phyloP scores from a whole-genome alignment of 2,888 invertebrate genomes.

The Drosophila testacea region DNA sequence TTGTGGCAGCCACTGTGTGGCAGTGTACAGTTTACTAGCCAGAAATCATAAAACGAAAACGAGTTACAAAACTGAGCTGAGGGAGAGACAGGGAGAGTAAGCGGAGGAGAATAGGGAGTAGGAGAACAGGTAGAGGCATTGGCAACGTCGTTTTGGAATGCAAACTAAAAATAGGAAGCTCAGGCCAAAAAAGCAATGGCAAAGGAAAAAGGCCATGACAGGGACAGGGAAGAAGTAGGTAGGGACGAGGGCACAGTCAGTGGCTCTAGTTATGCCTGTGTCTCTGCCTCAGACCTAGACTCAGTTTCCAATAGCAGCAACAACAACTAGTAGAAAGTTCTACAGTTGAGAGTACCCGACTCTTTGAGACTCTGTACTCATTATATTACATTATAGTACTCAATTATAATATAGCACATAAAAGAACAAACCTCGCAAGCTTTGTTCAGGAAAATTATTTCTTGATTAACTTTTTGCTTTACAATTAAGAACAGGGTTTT shows the following conservation, averaged over 20 bases:
- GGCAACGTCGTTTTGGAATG: constrained; percentile 76
- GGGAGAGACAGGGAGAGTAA: constrained; percentile 13
- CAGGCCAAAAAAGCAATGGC: constrained; percentile 54
- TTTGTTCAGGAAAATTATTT: too few species aligned
- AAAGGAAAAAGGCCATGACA: background rate
- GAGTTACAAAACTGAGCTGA: constrained; percentile 74
- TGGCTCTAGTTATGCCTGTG: constrained; percentile 71
- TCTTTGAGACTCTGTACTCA: too few species aligned
- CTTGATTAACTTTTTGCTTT: too few species aligned
- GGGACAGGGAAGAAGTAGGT: background rate
- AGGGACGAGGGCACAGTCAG: constrained; percentile 23
- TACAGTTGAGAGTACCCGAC: too few species aligned
- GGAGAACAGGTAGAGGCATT: constrained; percentile 40
- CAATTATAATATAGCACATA: too few species aligned
- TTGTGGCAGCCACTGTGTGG: constrained; percentile 17
- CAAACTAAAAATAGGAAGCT: constrained; percentile 81
- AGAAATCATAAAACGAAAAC: constrained; percentile 78
- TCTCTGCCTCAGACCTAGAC: constrained; percentile 11
- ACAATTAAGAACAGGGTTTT: too few species aligned
- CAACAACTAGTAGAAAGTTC: background rate
- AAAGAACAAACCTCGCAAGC: too few species aligned
- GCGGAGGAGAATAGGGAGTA: background rate
- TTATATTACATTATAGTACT: too few species aligned
- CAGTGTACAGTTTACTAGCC: constrained; percentile 60
- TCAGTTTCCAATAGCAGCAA: constrained; percentile 18